Percentiles rank a stretch among this genome's conserved stretches.
These are phyloP conservation scores for Aradophagus sp. DNA, from an alignment of 1,140 invertebrate genomes.

Conservation along the genomic window DNA sequence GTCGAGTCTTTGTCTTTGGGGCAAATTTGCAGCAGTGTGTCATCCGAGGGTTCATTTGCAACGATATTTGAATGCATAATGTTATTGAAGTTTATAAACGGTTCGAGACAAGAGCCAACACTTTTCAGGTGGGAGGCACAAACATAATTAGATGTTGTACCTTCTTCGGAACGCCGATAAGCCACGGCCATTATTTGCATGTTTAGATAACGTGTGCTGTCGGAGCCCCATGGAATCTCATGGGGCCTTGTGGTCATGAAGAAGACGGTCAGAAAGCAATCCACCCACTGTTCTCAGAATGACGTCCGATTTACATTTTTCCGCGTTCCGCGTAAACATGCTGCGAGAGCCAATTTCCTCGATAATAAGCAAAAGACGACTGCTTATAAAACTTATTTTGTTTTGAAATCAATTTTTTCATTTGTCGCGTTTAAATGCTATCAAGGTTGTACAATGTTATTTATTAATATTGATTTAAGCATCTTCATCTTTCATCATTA, in stretches of 20 bases:
- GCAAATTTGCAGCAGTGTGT: no score
- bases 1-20: no score
- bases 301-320: constrained; percentile 48
- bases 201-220: constrained; percentile 70
- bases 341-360: no score
- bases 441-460: no score
- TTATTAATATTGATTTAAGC: no score
- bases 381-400: no score
- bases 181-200: constrained; percentile 71
- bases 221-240: constrained; percentile 47
- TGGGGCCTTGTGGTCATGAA: constrained; percentile 47
- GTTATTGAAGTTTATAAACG: constrained; percentile 43
- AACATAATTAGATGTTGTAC: constrained; percentile 73
- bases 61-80: constrained; percentile 4
- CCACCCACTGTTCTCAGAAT: constrained; percentile 47
- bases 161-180: constrained; percentile 65
- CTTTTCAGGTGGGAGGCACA: constrained; percentile 41
- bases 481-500: no score
- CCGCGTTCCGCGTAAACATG: no score
- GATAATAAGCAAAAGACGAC: no score
- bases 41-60: no score
- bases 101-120: constrained; percentile 12
- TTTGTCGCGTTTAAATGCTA: no score
- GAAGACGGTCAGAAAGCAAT: constrained; percentile 35
- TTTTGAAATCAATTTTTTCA: no score